Percentiles rank a stretch among this genome's conserved stretches.
Conservation (phyloP, 2,888 invertebrate genomes). For the Brachyptera risi region DNA sequence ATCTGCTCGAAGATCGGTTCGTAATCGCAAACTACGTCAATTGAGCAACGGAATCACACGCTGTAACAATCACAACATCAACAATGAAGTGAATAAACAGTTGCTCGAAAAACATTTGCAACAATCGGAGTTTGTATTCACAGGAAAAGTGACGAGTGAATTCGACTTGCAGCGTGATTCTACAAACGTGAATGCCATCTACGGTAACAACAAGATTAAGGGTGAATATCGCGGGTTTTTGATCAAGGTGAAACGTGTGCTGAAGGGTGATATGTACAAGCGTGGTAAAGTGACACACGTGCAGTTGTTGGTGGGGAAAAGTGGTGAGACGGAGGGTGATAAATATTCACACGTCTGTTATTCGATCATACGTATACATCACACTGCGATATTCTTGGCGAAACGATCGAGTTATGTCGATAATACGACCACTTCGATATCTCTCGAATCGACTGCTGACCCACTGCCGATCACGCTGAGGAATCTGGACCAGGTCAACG, state of each 20-base stretch:
- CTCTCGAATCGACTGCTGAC: constrained; percentile 45
- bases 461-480: constrained; percentile 53
- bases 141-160: constrained; percentile 27
- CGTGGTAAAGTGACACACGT: neutral
- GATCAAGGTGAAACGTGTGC: constrained; percentile 25
- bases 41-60: neutral
- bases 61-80: neutral
- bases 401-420: neutral
- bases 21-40: neutral
- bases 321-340: neutral
- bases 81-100: neutral
- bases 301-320: neutral
- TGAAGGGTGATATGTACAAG: constrained; percentile 22
- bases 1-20: neutral
- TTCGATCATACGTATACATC: constrained; percentile 23
- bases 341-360: neutral
- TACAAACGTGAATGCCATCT: neutral
- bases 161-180: neutral
- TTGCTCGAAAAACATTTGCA: neutral
- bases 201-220: neutral
- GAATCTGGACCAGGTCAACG: constrained; percentile 52
- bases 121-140: constrained; percentile 26
- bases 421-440: constrained; percentile 32
- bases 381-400: constrained; percentile 32
- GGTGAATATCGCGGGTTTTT: constrained; percentile 12